These are phyloP conservation scores for Siniperca scherzeri DNA, from an alignment of 2,797 vertebrate genomes.

Conservation along the genomic window DNA sequence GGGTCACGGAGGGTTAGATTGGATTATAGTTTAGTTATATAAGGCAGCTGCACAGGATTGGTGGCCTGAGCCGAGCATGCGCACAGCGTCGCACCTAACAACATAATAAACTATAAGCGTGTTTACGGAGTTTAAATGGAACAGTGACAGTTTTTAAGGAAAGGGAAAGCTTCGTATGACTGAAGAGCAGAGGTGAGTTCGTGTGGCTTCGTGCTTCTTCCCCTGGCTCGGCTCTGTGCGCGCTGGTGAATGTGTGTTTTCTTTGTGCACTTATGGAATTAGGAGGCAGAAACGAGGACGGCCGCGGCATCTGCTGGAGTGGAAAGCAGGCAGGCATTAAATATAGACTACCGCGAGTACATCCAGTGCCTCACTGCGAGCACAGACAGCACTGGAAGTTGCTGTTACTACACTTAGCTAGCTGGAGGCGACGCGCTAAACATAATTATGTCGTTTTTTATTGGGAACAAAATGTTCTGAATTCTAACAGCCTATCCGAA, in stretches of 20 bases:
- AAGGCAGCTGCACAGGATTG: constrained; percentile 46
- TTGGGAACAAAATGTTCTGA: constrained; percentile 49
- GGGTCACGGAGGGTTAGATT: constrained; percentile 8
- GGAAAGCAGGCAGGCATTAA: constrained; percentile 15
- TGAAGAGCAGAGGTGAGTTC: constrained; percentile 42
- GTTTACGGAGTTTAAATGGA: constrained; percentile 31
- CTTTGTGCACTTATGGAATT: neutral
- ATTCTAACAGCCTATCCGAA: neutral
- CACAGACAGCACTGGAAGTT: neutral
- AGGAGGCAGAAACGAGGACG: constrained; percentile 7
- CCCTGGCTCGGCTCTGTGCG: too few relatives aligned
- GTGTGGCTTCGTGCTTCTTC: neutral
- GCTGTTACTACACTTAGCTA: rapidly evolving
- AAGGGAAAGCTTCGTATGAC: neutral
- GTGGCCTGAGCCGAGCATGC: constrained; percentile 51
- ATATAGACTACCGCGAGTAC: neutral
- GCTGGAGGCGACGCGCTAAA: neutral
- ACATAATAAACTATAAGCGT: constrained; percentile 24
- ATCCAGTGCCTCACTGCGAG: neutral
- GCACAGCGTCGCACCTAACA: constrained; percentile 31
- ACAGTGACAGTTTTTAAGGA: constrained; percentile 4
- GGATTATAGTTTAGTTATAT: constrained; percentile 52
- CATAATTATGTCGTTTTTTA: neutral
- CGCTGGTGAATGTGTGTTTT: neutral
- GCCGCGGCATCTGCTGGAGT: constrained; percentile 22